A percentile compares a stretch with the other conserved stretches of the same genome.
Evolutionary conservation across 2,113 vertebrate species (phyloP).

Genomic region (Gambusia holbrooki): DNA sequence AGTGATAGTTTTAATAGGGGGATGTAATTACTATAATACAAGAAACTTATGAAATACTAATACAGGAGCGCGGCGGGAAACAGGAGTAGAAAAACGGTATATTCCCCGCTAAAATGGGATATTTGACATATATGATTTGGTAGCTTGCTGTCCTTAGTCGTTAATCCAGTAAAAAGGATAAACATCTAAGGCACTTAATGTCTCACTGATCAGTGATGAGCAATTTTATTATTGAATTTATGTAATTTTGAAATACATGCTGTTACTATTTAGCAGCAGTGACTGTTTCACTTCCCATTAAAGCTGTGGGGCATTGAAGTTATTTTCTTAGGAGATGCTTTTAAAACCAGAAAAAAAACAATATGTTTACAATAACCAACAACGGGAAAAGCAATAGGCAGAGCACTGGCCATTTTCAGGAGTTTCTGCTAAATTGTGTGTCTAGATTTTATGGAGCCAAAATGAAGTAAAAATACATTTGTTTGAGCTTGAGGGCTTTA

Average conservation of each 20-base stretch:
- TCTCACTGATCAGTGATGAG: slow-evolving; percentile 7
- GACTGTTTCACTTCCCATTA: not conserved
- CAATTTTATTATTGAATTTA: slow-evolving; percentile 3
- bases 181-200: not conserved
- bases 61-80: too few relatives aligned
- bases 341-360: not conserved
- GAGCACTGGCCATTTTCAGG: not conserved
- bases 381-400: not conserved
- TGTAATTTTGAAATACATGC: not conserved
- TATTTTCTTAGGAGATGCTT: not conserved
- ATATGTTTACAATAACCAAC: not conserved
- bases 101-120: too few relatives aligned
- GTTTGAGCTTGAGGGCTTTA: not conserved
- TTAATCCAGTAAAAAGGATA: not conserved
- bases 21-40: too few relatives aligned
- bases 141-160: not conserved
- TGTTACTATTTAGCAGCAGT: not conserved
- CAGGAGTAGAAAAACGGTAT: too few relatives aligned
- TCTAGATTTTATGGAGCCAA: not conserved
- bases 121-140: not conserved
- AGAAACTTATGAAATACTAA: too few relatives aligned
- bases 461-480: slow-evolving; percentile 7
- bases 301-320: not conserved
- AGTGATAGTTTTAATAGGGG: too few relatives aligned
- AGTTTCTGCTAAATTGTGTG: slow-evolving; percentile 1